These are phyloP conservation scores for Bombus turneri DNA, from an alignment of 1,140 invertebrate species.

Conservation along the genomic window DNA sequence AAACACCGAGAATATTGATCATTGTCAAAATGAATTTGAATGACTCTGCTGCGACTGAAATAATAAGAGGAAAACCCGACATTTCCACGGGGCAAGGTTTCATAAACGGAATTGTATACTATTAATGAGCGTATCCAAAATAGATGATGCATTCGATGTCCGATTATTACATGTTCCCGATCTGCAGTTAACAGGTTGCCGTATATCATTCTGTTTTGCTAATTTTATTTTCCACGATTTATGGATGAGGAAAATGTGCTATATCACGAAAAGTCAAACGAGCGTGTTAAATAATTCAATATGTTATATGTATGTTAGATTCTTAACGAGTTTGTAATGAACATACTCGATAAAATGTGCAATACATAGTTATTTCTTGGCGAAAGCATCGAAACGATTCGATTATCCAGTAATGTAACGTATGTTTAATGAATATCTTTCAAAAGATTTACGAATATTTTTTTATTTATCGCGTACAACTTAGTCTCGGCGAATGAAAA, in stretches of 20 bases:
- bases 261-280: neutral
- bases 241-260: constrained; percentile 23
- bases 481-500: too few species aligned
- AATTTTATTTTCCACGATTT: constrained; percentile 13
- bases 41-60: constrained; percentile 5
- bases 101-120: constrained; percentile 53
- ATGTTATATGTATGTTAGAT: neutral
- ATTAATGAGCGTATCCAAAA: constrained; percentile 39
- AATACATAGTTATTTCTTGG: neutral
- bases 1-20: constrained; percentile 34
- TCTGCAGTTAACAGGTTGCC: constrained; percentile 58
- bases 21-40: constrained; percentile 19
- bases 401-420: too few species aligned
- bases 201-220: constrained; percentile 6
- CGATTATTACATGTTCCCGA: constrained; percentile 41
- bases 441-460: too few species aligned
- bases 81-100: constrained; percentile 15
- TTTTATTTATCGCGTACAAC: too few species aligned
- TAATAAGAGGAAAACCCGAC: neutral
- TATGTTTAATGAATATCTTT: too few species aligned
- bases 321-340: constrained; percentile 20
- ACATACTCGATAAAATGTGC: neutral
- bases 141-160: constrained; percentile 51
- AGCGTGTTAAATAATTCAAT: constrained; percentile 28
- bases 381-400: too few species aligned